Evolutionary conservation across 1,140 invertebrate genomes (phyloP).

Genomic region (Geopemphigus sp.): DNA sequence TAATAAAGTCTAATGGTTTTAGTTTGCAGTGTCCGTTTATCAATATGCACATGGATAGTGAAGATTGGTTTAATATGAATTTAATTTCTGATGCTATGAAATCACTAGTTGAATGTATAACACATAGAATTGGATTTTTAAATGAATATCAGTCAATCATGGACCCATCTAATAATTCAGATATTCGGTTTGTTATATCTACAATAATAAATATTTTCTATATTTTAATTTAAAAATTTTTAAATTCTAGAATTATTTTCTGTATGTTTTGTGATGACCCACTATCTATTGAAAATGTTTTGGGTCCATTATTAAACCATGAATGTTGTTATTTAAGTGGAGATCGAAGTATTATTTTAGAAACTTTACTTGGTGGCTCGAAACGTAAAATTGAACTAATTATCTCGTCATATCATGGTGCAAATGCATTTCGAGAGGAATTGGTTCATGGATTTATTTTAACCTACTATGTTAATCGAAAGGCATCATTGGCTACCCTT

Average conservation of each 20-base stretch:
- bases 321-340: slow-evolving; percentile 83
- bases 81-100: slow-evolving; percentile 73
- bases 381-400: slow-evolving; percentile 90
- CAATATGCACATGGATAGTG: slow-evolving; percentile 70
- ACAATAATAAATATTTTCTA: not conserved
- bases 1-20: slow-evolving; percentile 53
- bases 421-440: slow-evolving; percentile 86
- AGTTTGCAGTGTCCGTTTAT: slow-evolving; percentile 86
- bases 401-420: slow-evolving; percentile 92
- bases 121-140: slow-evolving; percentile 67
- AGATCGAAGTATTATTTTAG: slow-evolving; percentile 82
- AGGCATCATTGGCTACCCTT: slow-evolving; percentile 88
- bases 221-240: slow-evolving; percentile 40
- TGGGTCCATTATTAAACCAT: slow-evolving; percentile 83
- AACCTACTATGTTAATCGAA: slow-evolving; percentile 91
- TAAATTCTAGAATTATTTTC: slow-evolving; percentile 77
- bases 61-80: slow-evolving; percentile 61
- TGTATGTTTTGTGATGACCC: slow-evolving; percentile 97
- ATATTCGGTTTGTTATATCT: slow-evolving; percentile 68
- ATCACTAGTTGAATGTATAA: slow-evolving; percentile 72
- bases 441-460: slow-evolving; percentile 94
- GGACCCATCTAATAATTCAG: slow-evolving; percentile 78
- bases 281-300: slow-evolving; percentile 83
- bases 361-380: slow-evolving; percentile 85
- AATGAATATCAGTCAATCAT: slow-evolving; percentile 73